These are phyloP conservation scores for Manis pentadactyla DNA, from an alignment of 2,797 vertebrate genomes.

Conservation along the genomic window DNA sequence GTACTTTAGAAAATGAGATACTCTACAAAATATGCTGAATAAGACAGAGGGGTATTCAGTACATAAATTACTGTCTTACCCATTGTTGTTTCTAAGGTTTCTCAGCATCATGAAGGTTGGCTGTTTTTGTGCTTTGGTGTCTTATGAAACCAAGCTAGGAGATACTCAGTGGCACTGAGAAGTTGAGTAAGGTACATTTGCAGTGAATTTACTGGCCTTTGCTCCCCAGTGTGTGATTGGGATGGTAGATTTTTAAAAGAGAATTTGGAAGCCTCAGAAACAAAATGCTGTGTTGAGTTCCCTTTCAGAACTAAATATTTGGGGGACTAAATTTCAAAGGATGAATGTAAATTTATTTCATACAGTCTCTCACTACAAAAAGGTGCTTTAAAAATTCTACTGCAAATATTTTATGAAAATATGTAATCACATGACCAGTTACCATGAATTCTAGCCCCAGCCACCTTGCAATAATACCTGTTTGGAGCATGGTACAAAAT, in stretches of 20 bases:
- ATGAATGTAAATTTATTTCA: background rate
- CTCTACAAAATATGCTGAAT: slow-evolving; percentile 65
- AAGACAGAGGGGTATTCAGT: slow-evolving; percentile 52
- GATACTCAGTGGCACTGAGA: background rate
- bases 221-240: background rate
- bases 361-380: background rate
- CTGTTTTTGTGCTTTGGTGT: slow-evolving; percentile 35
- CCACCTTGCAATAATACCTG: background rate
- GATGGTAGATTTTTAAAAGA: background rate
- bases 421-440: background rate
- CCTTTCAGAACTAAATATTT: background rate
- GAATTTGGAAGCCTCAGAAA: background rate
- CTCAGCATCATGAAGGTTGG: background rate
- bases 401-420: background rate
- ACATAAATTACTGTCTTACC: slow-evolving; percentile 52
- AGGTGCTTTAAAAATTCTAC: background rate
- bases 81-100: slow-evolving; percentile 63
- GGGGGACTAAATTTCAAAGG: background rate
- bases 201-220: background rate
- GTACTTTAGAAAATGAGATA: slow-evolving; percentile 75
- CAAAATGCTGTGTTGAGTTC: slow-evolving; percentile 5
- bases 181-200: background rate
- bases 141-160: background rate
- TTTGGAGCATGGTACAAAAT: background rate
- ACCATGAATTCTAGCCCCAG: background rate